Percentiles rank a stretch among this genome's conserved stretches.
Conservation (phyloP, 64 coral and sea anemone species). For the Montipora sp. region DNA sequence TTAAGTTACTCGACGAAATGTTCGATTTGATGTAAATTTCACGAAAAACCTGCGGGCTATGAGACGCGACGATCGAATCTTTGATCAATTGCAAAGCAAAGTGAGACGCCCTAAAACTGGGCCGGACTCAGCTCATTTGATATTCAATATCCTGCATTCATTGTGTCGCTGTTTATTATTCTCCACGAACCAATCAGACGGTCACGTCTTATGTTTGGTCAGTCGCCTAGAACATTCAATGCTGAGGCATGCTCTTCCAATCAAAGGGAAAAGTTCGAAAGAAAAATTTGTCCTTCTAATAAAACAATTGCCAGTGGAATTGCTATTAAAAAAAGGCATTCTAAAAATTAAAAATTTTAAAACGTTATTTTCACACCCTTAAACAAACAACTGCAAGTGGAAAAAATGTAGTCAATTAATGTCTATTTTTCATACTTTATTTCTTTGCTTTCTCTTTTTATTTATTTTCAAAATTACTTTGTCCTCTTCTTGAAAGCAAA, state of each 20-base stretch:
- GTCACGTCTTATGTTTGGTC: conserved; percentile 10
- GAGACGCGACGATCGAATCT: conserved; percentile 13
- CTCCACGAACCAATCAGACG: conserved; percentile 11
- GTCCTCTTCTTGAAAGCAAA: too few species aligned
- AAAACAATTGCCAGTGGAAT: not conserved
- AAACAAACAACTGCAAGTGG: too few species aligned
- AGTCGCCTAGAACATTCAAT: conserved; percentile 45
- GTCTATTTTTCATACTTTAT: not conserved
- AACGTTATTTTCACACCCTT: not conserved
- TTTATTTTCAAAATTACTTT: too few species aligned
- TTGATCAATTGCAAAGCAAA: conserved; percentile 8
- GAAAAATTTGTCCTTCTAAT: not conserved
- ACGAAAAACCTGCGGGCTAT: not conserved
- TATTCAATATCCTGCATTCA: conserved; percentile 49
- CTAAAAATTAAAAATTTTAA: too few species aligned
- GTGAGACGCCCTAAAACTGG: conserved; percentile 50
- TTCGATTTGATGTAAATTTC: conserved; percentile 22
- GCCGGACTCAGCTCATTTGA: conserved; percentile 41
- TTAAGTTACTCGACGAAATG: conserved; percentile 44
- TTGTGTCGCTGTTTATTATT: not conserved
- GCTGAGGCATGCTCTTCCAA: not conserved
- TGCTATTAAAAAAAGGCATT: not conserved
- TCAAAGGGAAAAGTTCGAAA: not conserved
- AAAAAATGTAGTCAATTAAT: not conserved
- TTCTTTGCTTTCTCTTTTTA: not conserved